These are phyloP conservation scores for Blastobasis adustella DNA, from an alignment of 2,888 invertebrate species.

Conservation along the genomic window DNA sequence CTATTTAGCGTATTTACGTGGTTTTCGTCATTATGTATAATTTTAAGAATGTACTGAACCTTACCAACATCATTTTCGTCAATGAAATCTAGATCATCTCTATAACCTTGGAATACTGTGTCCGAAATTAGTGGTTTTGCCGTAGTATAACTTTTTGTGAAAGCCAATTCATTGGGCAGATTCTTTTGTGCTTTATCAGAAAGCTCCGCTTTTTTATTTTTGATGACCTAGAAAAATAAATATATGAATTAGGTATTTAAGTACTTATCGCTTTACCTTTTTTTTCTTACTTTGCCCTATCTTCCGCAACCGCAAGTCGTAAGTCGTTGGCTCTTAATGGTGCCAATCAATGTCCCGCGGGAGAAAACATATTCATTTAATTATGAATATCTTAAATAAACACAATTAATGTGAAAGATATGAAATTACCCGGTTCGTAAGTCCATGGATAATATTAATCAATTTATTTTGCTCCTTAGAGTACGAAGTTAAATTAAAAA, in stretches of 20 bases:
- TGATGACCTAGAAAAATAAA: slow-evolving; percentile 59
- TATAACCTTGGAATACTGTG: slow-evolving; percentile 77
- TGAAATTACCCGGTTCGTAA: slow-evolving; percentile 79
- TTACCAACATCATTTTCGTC: slow-evolving; percentile 86
- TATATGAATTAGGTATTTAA: not conserved
- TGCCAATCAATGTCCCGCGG: too few species aligned
- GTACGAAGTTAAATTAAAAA: slow-evolving; percentile 82
- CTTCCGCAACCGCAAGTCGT: too few species aligned
- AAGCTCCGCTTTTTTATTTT: slow-evolving; percentile 77
- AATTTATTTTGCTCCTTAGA: slow-evolving; percentile 80
- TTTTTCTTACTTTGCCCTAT: too few species aligned
- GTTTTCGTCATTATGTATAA: not conserved
- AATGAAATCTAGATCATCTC: slow-evolving; percentile 86
- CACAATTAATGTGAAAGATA: too few species aligned
- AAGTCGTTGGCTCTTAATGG: too few species aligned
- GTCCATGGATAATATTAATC: slow-evolving; percentile 81
- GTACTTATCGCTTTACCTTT: not conserved
- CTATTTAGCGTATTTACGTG: not conserved
- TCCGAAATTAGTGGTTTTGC: slow-evolving; percentile 56
- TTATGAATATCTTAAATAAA: too few species aligned
- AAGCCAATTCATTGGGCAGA: slow-evolving; percentile 48
- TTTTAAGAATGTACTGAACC: slow-evolving; percentile 8
- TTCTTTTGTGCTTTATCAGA: slow-evolving; percentile 64
- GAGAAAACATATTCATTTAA: too few species aligned
- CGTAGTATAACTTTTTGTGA: slow-evolving; percentile 42